Evolutionary conservation across 2,888 invertebrate genomes (phyloP).

Genomic region (Yponomeuta cagnagella): DNA sequence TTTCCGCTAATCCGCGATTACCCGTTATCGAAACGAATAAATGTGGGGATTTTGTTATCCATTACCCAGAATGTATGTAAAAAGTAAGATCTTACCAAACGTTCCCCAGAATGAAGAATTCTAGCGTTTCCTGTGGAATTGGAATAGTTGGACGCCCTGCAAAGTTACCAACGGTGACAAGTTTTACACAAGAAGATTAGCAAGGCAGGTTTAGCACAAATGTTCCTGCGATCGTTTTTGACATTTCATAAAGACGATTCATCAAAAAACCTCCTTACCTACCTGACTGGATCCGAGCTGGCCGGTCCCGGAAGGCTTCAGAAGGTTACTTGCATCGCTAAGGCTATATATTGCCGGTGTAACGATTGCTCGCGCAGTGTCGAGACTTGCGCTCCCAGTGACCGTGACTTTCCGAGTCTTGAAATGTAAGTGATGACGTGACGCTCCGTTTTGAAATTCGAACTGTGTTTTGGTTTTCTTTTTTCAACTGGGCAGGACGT

Average conservation of each 20-base stretch:
- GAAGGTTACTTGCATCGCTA: slow-evolving; percentile 49
- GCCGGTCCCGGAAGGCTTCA: slow-evolving; percentile 54
- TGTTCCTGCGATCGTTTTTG: background rate
- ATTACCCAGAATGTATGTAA: too few species aligned
- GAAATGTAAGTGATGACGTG: slow-evolving; percentile 36
- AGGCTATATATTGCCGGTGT: slow-evolving; percentile 52
- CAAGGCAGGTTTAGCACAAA: background rate
- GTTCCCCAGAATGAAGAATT: too few species aligned
- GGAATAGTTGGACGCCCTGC: too few species aligned
- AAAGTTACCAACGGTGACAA: too few species aligned
- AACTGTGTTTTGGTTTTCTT: background rate
- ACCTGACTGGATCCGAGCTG: slow-evolving; percentile 5
- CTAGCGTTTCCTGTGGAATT: too few species aligned
- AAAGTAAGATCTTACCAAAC: too few species aligned
- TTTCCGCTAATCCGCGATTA: too few species aligned
- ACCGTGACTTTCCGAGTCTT: slow-evolving; percentile 40
- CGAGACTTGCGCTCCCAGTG: slow-evolving; percentile 31
- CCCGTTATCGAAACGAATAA: too few species aligned
- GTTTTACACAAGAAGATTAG: too few species aligned
- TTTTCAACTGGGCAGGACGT: background rate
- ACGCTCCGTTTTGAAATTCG: background rate
- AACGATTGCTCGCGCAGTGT: slow-evolving; percentile 55
- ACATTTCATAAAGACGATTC: background rate
- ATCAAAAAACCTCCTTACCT: background rate
- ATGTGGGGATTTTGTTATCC: too few species aligned